Evolutionary conservation across 2,797 vertebrate species (phyloP), one percentile per base, ranked within the genome.

Genomic region (Picus viridis): DNA sequence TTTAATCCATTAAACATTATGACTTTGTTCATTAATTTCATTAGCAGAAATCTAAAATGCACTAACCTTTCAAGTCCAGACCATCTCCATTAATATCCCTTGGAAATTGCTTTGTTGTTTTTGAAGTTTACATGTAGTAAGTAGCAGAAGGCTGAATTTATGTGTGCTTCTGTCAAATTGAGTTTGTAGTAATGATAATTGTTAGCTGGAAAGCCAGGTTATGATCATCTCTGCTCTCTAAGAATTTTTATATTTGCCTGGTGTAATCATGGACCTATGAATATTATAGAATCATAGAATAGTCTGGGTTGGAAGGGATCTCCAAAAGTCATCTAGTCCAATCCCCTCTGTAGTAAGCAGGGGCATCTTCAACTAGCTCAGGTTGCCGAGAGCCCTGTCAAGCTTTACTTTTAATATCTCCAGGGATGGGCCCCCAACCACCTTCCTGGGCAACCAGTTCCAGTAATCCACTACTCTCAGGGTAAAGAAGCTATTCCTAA

Each of bases 1-100:
- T 84, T 91, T 91, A 88, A 85, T 68, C 68, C 73, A 74, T 93
- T 94, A 90, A n/a, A 85, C 13, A 3, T 89, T 88, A 83, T 59
- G 47, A 2, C 8, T 87, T 79, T 65, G 30, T 82, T 89, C 36
- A 80, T 91, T 85, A 85, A 90, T 91, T 90, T 90, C 12, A 83
- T 94, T 90, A 89, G 16, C 29, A 83, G 83, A 92, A 65, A 87
- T 51, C 13, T 80, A 71, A 95, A 93, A 83, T 70, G 86, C 57
- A 85, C 27, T 45, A 88, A 80, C 36, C 45, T 74, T 88, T 72
- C n/a, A 80, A n/a, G 49, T 89, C 53, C 69, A 92, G 86, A 74
- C 12, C 8, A 49, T 63, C 32, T 63, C n/a, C 65, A 78, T 75
- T 88, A 92, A 65, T 43, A 77, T 53, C 16, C 9, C 10, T 75